Percentiles rank a stretch among this genome's conserved stretches.
phyloP scores from a whole-genome alignment of 23 tunicate species.

The Botrylloides violaceus region DNA sequence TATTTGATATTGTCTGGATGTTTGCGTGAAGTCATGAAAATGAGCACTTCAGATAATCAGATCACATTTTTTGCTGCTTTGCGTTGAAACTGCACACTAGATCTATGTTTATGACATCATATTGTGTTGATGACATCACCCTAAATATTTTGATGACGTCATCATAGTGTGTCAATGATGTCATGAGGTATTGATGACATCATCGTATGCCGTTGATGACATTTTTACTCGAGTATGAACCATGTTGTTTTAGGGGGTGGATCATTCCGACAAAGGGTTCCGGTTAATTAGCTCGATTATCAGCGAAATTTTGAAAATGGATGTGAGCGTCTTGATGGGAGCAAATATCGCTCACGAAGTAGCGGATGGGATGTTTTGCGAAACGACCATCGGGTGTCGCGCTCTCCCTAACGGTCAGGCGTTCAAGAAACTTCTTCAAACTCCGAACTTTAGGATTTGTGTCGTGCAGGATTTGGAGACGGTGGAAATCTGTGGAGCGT shows the following conservation, averaged over 20 bases:
- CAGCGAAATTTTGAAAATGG: slow-evolving; percentile 50
- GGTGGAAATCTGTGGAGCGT: slow-evolving; percentile 94
- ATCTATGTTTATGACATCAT: too few species aligned
- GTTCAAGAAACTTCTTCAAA: slow-evolving; percentile 71
- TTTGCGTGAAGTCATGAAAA: too few species aligned
- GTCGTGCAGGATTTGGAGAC: slow-evolving; percentile 75
- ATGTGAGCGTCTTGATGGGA: slow-evolving; percentile 90
- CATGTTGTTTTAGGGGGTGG: slow-evolving; percentile 83
- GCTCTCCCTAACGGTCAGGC: slow-evolving; percentile 50
- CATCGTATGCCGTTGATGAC: too few species aligned
- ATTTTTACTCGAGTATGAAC: too few species aligned
- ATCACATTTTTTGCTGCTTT: too few species aligned
- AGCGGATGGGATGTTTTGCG: slow-evolving; percentile 87
- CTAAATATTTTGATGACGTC: too few species aligned
- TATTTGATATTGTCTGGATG: too few species aligned
- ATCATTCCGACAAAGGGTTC: slow-evolving; percentile 71
- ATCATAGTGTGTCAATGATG: too few species aligned
- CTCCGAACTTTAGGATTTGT: slow-evolving; percentile 69
- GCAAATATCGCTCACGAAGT: slow-evolving; percentile 97
- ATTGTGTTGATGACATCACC: too few species aligned
- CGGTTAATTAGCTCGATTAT: slow-evolving; percentile 85
- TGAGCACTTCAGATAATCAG: too few species aligned
- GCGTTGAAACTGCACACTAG: too few species aligned
- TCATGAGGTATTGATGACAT: too few species aligned
- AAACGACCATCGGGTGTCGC: slow-evolving; percentile 79